Evolutionary conservation across 2,888 invertebrate genomes (phyloP).

Genomic region (Sicus ferrugineus): DNA sequence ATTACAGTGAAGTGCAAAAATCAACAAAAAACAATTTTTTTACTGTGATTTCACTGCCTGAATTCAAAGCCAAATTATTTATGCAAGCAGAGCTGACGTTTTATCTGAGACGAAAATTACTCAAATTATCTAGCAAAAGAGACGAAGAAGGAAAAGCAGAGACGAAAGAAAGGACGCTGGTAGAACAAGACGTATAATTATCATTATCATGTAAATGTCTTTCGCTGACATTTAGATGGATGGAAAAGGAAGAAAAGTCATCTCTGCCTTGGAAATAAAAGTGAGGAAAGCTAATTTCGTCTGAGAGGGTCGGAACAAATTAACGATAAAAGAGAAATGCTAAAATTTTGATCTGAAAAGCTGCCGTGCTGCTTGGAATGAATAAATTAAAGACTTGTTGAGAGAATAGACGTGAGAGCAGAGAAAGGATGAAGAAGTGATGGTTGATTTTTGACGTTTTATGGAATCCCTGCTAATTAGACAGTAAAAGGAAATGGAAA

Average conservation of each 20-base stretch:
- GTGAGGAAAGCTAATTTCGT: slow-evolving; percentile 18
- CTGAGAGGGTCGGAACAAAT: neutral
- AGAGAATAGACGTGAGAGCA: too few species aligned
- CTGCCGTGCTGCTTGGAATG: neutral
- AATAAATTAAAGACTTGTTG: neutral
- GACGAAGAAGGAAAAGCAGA: neutral
- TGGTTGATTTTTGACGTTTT: too few species aligned
- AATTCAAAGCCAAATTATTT: neutral
- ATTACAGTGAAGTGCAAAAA: too few species aligned
- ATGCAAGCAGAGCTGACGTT: too few species aligned
- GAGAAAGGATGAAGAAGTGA: too few species aligned
- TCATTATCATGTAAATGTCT: slow-evolving; percentile 21
- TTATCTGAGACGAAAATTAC: too few species aligned
- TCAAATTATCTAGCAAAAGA: too few species aligned
- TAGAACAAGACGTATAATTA: slow-evolving; percentile 24
- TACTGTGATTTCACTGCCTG: neutral
- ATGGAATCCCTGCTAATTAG: too few species aligned
- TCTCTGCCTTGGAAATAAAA: neutral
- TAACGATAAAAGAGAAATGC: neutral
- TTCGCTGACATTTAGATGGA: neutral
- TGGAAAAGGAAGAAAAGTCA: neutral
- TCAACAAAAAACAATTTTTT: neutral
- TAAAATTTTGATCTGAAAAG: too few species aligned
- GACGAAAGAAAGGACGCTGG: too few species aligned
- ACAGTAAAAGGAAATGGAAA: too few species aligned